These are phyloP conservation scores for Halesus radiatus DNA, from an alignment of 1,140 invertebrate genomes.

Conservation along the genomic window DNA sequence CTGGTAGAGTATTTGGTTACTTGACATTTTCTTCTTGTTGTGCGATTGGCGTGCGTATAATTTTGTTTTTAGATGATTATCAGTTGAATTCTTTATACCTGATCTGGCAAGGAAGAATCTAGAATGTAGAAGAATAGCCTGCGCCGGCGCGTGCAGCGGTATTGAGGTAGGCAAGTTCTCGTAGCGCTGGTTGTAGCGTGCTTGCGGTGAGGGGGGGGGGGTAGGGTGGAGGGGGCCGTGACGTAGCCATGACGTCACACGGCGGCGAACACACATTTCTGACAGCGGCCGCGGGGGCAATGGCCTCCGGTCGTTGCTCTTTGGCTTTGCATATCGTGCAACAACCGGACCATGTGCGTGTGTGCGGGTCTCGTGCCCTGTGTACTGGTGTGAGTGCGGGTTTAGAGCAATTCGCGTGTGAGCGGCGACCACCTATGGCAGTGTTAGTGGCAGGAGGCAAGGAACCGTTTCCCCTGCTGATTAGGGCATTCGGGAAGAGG, in stretches of 20 bases:
- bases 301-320: slow-evolving; percentile 56
- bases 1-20: no score
- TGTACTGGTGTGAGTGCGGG: neutral
- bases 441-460: slow-evolving; percentile 30
- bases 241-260: slow-evolving; percentile 46
- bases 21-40: no score
- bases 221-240: slow-evolving; percentile 22
- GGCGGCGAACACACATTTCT: slow-evolving; percentile 44
- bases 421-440: neutral
- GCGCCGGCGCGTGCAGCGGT: slow-evolving; percentile 36
- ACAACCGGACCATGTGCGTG: slow-evolving; percentile 37
- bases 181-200: slow-evolving; percentile 7
- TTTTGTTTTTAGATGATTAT: neutral
- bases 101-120: slow-evolving; percentile 8
- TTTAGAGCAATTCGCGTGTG: slow-evolving; percentile 20
- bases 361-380: slow-evolving; percentile 3
- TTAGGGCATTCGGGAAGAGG: slow-evolving; percentile 48
- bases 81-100: neutral
- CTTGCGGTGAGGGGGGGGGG: no score
- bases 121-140: slow-evolving; percentile 5
- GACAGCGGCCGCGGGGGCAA: slow-evolving; percentile 49
- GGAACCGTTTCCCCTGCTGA: slow-evolving; percentile 41
- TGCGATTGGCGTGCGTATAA: no score
- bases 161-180: slow-evolving; percentile 42
- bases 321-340: slow-evolving; percentile 53